Evolutionary conservation across 2,797 vertebrate species (phyloP), one percentile per base, ranked within the genome.

Genomic region (Characodon lateralis): DNA sequence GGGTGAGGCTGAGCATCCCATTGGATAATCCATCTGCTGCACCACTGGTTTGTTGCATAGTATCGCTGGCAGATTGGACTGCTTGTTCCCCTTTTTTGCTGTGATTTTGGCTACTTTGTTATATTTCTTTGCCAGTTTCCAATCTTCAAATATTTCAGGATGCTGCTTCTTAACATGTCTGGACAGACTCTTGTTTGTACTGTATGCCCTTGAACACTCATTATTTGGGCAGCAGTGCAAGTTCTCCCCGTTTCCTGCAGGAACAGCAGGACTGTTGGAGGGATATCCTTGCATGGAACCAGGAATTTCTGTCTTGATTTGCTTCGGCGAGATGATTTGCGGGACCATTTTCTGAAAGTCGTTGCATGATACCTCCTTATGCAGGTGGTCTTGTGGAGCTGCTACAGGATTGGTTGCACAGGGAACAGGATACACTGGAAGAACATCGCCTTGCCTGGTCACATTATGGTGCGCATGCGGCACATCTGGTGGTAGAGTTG

Each of bases 111-210:
- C 95, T 7, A 96, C 96, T 92, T 96, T 98, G 92, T 97, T 99
- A 72, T 96, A 98, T 85, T 96, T 99, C 82, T 96, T 96, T 35
- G 98, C 97, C 84, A 98, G 92, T 93, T 99, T 99, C 96, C 98
- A 98, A 84, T 96, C 96, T 82, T 97, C 96, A 48, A 99, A 99
- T 80, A 98, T 97, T 88, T 99, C 97, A 24, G 98, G 97, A 83
- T 99, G 98, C 51, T 97, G 96, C 80, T 98, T 98, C 92, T 99
- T 99, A 91, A 99, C 98, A 72, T 99, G 98, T 85, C 99, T 96
- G 20, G 98, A 98, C 87, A 99, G 96, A 93, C 98, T 99, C 90
- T 99, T 98, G 71, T 97, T 97, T 3, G 98, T 99, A 91, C 98
- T 99, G 83, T 99, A 99, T 0, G 96, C 96, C 85, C 98, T 95